phyloP scores from a whole-genome alignment of 2,888 invertebrate genomes.

The Arenicola marina region DNA sequence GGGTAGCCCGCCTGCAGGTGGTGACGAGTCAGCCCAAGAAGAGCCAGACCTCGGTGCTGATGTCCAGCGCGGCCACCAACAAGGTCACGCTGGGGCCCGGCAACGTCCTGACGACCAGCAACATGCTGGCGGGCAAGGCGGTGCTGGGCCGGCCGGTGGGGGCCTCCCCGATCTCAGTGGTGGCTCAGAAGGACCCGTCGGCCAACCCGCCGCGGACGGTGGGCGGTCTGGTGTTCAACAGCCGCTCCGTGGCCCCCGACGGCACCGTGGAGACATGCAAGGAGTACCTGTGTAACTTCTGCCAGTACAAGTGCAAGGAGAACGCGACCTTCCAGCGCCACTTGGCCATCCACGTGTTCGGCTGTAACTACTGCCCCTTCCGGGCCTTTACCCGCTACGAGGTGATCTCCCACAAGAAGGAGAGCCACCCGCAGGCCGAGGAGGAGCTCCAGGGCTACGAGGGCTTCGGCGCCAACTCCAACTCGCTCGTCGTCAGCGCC shows the following conservation, averaged over 20 bases:
- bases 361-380: neutral
- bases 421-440: neutral
- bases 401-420: neutral
- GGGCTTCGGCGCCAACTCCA: neutral
- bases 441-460: neutral
- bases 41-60: no score
- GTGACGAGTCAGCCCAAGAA: no score
- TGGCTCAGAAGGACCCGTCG: no score
- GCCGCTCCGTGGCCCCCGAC: neutral
- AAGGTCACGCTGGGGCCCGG: no score
- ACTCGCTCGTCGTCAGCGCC: neutral
- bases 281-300: constrained; percentile 4
- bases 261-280: neutral
- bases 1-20: no score
- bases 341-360: neutral
- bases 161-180: no score
- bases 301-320: neutral
- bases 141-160: no score
- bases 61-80: no score
- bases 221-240: neutral
- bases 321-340: neutral
- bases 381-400: neutral
- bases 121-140: no score
- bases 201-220: no score
- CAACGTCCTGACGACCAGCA: no score